Conservation (phyloP, 2,797 vertebrate genomes). For the Periparus ater region DNA sequence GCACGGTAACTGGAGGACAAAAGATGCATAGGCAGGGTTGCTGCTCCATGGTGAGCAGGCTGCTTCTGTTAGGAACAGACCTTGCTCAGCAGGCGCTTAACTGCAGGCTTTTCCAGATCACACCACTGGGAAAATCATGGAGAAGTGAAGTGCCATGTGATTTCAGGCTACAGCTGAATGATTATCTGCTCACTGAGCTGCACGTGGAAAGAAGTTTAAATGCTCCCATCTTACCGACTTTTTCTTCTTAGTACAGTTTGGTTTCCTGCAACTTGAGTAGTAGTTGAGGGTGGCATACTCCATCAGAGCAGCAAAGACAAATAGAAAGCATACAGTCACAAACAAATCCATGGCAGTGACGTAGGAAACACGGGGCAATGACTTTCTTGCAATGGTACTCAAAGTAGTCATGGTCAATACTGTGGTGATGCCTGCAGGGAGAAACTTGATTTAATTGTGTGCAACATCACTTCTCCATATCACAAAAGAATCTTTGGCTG, state of each 20-base stretch:
- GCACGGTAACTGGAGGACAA: background rate
- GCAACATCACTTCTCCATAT: background rate
- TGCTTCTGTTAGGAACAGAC: background rate
- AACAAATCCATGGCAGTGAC: conserved; percentile 98
- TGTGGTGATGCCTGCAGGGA: conserved; percentile 89
- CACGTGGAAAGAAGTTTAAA: background rate
- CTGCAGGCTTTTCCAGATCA: background rate
- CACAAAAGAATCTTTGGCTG: background rate
- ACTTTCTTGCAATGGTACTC: conserved; percentile 92
- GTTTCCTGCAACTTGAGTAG: conserved; percentile 86
- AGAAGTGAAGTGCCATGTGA: background rate
- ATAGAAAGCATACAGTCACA: conserved; percentile 96
- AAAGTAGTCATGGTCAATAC: conserved; percentile 97
- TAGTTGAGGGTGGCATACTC: conserved; percentile 96
- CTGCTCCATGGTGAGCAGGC: background rate
- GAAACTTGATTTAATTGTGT: background rate
- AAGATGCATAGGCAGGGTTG: background rate
- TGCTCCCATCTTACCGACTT: conserved; percentile 77
- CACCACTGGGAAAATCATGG: background rate
- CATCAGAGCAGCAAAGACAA: conserved; percentile 97
- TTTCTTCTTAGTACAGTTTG: conserved; percentile 83
- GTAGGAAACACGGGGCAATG: conserved; percentile 92
- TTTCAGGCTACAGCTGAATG: background rate
- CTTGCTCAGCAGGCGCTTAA: background rate
- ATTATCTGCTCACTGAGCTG: background rate